Evolutionary conservation across 2,113 vertebrate genomes (phyloP), one percentile per base, ranked within the genome.

Genomic region (Speoplatyrhinus poulsoni): DNA sequence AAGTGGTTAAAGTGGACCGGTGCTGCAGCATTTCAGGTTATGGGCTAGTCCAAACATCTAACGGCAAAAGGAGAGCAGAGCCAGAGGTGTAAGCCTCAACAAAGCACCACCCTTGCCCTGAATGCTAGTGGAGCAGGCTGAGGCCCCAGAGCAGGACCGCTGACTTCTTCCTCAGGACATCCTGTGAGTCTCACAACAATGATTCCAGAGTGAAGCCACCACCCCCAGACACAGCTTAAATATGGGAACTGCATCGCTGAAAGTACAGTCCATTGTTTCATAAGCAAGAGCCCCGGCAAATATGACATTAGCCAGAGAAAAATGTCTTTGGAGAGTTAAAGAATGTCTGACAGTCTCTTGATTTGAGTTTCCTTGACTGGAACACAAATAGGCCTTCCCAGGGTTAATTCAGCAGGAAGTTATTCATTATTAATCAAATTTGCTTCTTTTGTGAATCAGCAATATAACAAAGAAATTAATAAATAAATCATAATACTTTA

Each of bases 111-210:
- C 56, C 81, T 66, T 57, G 72, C 68, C 83, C 77, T 73, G 74
- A 89, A 82, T 83, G 76, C 67, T 72, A 26, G 57, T 49, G n/a
- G 13, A 11, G 66, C 9, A 48, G 57, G 59, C 73, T 69, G 69
- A 71, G 59, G 65, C 67, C 71, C 72, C 74, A 50, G 65, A 62
- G 69, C 64, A 54, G 70, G 73, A 73, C 87, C 53, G 26, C 85
- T 70, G 89, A 86, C 88, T 89, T 93, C 92, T 96, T 96, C 94
- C 95, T 94, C 95, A 98, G 97, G 96, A 98, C 95, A 98, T 98
- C 97, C 96, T 98, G 96, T 88, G 91, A 85, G 73, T 92, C 91
- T 91, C 90, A 92, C 91, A 92, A 93, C 90, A 93, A 92, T 92
- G 90, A 91, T 89, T 85, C 84, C 82, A 86, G 80, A 76, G 76